Conservation (phyloP, 2,888 invertebrate genomes). For the Scaptomyza tumidula region DNA sequence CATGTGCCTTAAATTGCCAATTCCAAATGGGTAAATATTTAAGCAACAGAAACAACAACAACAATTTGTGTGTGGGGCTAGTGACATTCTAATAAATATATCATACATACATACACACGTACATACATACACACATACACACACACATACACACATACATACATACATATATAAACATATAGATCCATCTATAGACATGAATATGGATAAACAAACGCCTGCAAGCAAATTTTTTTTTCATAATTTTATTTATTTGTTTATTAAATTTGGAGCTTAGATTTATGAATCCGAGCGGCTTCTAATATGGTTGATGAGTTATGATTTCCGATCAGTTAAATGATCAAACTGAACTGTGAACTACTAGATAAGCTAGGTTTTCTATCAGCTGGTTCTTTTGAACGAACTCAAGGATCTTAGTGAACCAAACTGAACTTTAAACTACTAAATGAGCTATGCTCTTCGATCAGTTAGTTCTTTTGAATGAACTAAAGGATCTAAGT, state of each 20-base stretch:
- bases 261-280: constrained; percentile 33
- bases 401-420: no score
- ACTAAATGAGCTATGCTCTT: no score
- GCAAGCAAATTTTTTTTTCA: constrained; percentile 24
- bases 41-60: constrained; percentile 54
- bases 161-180: background rate
- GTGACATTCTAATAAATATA: constrained; percentile 50
- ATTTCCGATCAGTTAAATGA: no score
- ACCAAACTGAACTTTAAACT: no score
- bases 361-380: no score
- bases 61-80: constrained; percentile 31
- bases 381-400: no score
- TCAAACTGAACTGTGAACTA: no score
- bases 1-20: constrained; percentile 78
- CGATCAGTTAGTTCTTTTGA: no score
- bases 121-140: background rate
- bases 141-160: background rate
- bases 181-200: constrained; percentile 9
- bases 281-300: constrained; percentile 31
- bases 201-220: constrained; percentile 52
- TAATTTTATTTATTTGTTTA: constrained; percentile 2
- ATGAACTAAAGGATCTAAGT: no score
- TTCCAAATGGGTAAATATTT: constrained; percentile 75
- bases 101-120: background rate
- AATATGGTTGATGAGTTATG: background rate